phyloP scores from a whole-genome alignment of 2,888 invertebrate genomes.

The Operophtera brumata region DNA sequence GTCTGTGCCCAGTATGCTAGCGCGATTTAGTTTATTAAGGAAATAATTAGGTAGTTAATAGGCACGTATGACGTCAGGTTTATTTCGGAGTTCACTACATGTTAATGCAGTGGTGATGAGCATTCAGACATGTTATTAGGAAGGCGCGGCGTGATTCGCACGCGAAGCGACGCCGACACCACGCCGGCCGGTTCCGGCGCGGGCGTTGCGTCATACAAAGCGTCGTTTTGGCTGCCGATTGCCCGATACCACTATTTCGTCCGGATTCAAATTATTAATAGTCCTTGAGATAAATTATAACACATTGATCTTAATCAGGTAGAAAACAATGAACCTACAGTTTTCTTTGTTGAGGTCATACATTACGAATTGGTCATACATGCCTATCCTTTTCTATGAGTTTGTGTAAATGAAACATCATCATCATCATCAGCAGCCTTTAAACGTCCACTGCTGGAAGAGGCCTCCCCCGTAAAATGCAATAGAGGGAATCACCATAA shows the following conservation, averaged over 20 bases:
- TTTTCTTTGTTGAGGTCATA: background rate
- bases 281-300: background rate
- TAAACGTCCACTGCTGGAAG: too few species aligned
- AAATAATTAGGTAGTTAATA: background rate
- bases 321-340: background rate
- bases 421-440: too few species aligned
- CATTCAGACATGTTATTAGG: constrained; percentile 42
- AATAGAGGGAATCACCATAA: too few species aligned
- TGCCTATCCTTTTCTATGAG: background rate
- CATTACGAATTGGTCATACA: background rate
- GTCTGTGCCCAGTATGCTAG: background rate
- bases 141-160: constrained; percentile 37
- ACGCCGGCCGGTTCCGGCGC: constrained; percentile 45
- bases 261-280: background rate
- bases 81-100: constrained; percentile 45
- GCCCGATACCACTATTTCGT: background rate
- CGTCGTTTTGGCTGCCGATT: background rate
- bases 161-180: constrained; percentile 21
- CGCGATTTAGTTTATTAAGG: too few species aligned
- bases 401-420: too few species aligned
- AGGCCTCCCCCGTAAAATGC: too few species aligned
- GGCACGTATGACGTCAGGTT: constrained; percentile 49
- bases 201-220: constrained; percentile 39
- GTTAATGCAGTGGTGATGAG: constrained; percentile 43
- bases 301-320: constrained; percentile 1